Percentiles rank a stretch among this genome's conserved stretches.
phyloP scores from a whole-genome alignment of 1,140 invertebrate genomes.

The Drosophila gunungcola region DNA sequence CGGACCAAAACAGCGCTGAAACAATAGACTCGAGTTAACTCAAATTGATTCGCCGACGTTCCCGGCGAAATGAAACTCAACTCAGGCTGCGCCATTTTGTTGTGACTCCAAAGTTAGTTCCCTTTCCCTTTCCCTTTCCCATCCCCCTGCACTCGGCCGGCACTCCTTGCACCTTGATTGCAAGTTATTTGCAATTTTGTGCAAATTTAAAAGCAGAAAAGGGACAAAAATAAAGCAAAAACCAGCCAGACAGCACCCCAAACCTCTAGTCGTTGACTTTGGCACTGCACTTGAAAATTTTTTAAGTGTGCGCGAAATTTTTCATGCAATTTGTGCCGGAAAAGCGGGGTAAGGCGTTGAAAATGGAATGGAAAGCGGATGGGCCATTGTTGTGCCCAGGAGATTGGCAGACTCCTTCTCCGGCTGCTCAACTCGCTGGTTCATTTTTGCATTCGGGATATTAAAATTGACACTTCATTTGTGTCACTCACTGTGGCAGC shows the following conservation, averaged over 20 bases:
- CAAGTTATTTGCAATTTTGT: conserved; percentile 82
- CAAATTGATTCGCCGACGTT: conserved; percentile 80
- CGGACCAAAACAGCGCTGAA: conserved; percentile 56
- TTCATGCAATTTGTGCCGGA: conserved; percentile 64
- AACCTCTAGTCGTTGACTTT: conserved; percentile 24
- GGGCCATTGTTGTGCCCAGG: conserved; percentile 30
- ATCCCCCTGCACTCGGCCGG: neutral
- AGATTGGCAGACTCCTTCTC: conserved; percentile 5
- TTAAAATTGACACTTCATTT: conserved; percentile 72
- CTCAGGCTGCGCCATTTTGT: conserved; percentile 44
- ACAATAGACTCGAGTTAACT: conserved; percentile 82
- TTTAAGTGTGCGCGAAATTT: conserved; percentile 65
- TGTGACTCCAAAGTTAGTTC: conserved; percentile 54
- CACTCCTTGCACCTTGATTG: conserved; percentile 73
- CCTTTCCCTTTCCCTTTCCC: neutral
- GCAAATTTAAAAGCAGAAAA: conserved; percentile 58
- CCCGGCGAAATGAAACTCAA: conserved; percentile 56
- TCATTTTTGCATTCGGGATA: conserved; percentile 47
- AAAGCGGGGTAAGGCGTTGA: neutral
- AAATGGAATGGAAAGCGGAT: neutral
- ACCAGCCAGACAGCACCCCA: conserved; percentile 19
- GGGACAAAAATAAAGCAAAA: conserved; percentile 25
- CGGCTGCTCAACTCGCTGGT: conserved; percentile 61
- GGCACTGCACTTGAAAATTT: conserved; percentile 75
- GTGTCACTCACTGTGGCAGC: conserved; percentile 29